Conservation (phyloP, 2,113 vertebrate genomes). For the Poecilia latipinna region DNA sequence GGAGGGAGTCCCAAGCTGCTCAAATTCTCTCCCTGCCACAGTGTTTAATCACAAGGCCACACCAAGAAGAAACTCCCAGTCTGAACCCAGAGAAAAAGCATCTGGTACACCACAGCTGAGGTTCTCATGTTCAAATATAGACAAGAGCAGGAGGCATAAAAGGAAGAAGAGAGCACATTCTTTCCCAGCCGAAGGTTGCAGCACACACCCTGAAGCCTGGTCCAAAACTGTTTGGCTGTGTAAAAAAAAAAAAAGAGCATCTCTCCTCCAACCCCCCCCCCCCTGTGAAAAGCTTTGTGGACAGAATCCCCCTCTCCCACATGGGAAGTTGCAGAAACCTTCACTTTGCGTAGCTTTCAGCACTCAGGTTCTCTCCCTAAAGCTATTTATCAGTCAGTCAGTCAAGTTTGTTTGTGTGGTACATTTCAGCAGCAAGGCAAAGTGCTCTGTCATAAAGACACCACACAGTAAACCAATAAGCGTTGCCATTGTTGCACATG, state of each 20-base stretch:
- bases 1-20: slow-evolving; percentile 33
- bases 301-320: slow-evolving; percentile 21
- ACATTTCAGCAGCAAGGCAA: too few species aligned
- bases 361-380: slow-evolving; percentile 13
- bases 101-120: slow-evolving; percentile 61
- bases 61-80: slow-evolving; percentile 59
- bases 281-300: slow-evolving; percentile 36
- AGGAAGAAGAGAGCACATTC: slow-evolving; percentile 57
- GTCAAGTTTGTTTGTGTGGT: too few species aligned
- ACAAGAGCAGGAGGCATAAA: slow-evolving; percentile 44
- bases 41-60: slow-evolving; percentile 48
- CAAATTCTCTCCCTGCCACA: slow-evolving; percentile 47
- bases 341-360: slow-evolving; percentile 11
- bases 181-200: slow-evolving; percentile 59
- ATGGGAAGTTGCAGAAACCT: slow-evolving; percentile 18
- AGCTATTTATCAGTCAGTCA: slow-evolving; percentile 7
- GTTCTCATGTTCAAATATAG: slow-evolving; percentile 73
- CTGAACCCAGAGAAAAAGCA: slow-evolving; percentile 55
- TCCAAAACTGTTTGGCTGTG: slow-evolving; percentile 47
- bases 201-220: slow-evolving; percentile 54
- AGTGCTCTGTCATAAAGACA: too few species aligned
- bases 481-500: too few species aligned
- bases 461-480: too few species aligned
- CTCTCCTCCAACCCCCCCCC: slow-evolving; percentile 29
- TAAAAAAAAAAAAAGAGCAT: slow-evolving; percentile 16